Evolutionary conservation across 2,113 vertebrate genomes (phyloP), one percentile per base, ranked within the genome.

Genomic region (Nerophis ophidion): DNA sequence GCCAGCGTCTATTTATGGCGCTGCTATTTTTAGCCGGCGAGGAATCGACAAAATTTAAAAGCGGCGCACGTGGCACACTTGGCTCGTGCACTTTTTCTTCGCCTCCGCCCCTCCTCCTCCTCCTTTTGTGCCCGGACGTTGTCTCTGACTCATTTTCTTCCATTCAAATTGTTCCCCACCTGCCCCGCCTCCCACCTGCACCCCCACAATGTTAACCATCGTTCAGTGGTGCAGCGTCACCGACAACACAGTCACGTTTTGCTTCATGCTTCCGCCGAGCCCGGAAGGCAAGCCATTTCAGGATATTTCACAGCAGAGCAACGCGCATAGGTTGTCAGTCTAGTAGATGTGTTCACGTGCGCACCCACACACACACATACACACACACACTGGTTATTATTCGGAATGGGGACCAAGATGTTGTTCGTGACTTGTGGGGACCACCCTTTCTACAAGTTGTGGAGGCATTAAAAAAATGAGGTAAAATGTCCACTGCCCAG

Each of bases 21-120:
- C 79, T 87, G 84, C 90, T 92, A 82, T 96, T 97, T 87, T 97
- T 97, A 72, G 92, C 93, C 69, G 93, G 93, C 52, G 91, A 93
- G 13, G 93, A 93, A 84, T 94, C 95, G 53, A 78, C 94, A 96
- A 93, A 26, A 87, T 95, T 95, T 44, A 76, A 76, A 82, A 73
- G 63, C 36, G 1, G 60, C 6, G 45, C 84, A 82, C 78, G 76
- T 82, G 84, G 66, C 74, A 42, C 61, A 68, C 65, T 70, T 26
- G 15, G 65, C 59, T 47, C 59, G 13, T 34, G n/a, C 47, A 7
- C 26, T 26, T 51, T 57, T 10, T 19, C 42, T 11, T 15, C 56
- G 16, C 36, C 15, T 17, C 36, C 56, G 44, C 5, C 12, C n/a
- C 16, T 16, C 42, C 8, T 63, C 74, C 51, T 72, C 53, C 7